phyloP scores from a whole-genome alignment of 2,888 invertebrate genomes.

The Eurytoma adleriae region DNA sequence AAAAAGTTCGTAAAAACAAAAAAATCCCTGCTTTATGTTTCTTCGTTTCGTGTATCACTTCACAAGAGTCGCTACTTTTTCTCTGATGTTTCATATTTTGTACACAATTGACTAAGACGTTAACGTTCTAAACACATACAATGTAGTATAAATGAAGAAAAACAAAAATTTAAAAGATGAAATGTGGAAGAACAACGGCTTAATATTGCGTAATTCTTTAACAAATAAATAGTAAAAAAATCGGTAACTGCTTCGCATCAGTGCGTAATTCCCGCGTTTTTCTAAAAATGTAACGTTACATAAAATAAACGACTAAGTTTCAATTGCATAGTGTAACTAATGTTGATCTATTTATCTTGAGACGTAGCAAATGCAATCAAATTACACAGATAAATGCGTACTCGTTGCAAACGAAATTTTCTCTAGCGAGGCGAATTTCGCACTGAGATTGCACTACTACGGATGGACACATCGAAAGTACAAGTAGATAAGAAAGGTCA shows the following conservation, averaged over 20 bases:
- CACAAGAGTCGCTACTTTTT: constrained; percentile 19
- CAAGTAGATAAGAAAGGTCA: constrained; percentile 27
- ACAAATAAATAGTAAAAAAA: constrained; percentile 32
- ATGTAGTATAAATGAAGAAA: not conserved
- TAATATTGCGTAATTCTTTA: constrained; percentile 32
- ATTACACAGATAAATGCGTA: too few relatives aligned
- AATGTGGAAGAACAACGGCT: constrained; percentile 36
- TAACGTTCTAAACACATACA: constrained; percentile 7
- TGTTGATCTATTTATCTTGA: too few relatives aligned
- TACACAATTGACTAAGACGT: constrained; percentile 26
- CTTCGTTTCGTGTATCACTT: not conserved
- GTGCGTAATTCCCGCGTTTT: constrained; percentile 46
- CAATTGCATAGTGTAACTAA: too few relatives aligned
- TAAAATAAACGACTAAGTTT: not conserved
- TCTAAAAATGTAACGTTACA: too few relatives aligned
- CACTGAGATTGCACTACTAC: constrained; percentile 51
- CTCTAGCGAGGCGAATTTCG: constrained; percentile 24
- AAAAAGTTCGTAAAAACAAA: constrained; percentile 3
- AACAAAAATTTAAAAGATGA: constrained; percentile 14
- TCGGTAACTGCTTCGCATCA: constrained; percentile 46
- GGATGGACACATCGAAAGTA: constrained; percentile 42
- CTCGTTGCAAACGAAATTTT: too few relatives aligned
- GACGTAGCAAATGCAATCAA: too few relatives aligned
- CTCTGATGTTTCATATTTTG: constrained; percentile 16
- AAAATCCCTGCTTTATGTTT: constrained; percentile 5